These are phyloP conservation scores for Alsophila aescularia DNA, from an alignment of 2,888 invertebrate genomes.

Conservation along the genomic window DNA sequence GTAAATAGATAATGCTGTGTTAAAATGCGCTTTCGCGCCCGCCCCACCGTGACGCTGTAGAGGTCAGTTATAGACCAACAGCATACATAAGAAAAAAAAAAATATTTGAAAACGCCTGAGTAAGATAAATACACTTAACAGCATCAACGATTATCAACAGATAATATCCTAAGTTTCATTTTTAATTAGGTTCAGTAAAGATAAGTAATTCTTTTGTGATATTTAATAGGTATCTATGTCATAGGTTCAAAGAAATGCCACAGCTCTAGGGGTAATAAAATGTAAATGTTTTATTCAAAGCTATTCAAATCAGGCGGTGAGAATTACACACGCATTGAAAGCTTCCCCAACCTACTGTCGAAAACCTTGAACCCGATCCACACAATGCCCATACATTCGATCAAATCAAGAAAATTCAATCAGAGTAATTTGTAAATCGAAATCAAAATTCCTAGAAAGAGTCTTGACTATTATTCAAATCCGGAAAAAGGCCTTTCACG, in stretches of 20 bases:
- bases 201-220: too few species aligned
- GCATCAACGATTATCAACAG: too few species aligned
- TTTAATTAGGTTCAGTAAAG: too few species aligned
- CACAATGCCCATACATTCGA: constrained; percentile 7
- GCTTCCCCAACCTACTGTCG: constrained; percentile 21
- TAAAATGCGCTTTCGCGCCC: too few species aligned
- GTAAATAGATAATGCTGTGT: too few species aligned
- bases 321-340: constrained; percentile 47
- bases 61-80: too few species aligned
- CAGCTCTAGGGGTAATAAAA: not conserved
- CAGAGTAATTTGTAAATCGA: constrained; percentile 1
- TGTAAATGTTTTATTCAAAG: constrained; percentile 22
- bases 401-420: constrained; percentile 1
- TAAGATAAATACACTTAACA: too few species aligned
- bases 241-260: not conserved
- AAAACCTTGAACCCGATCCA: constrained; percentile 14
- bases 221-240: too few species aligned
- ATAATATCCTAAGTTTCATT: too few species aligned
- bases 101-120: too few species aligned
- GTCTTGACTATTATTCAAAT: constrained; percentile 1
- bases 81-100: too few species aligned
- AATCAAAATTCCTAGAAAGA: not conserved
- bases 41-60: too few species aligned
- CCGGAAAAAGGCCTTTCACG: constrained; percentile 4
- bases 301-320: constrained; percentile 22